These are phyloP conservation scores for Coecobrya sp. DNA, from an alignment of 2,888 invertebrate species.

Conservation along the genomic window DNA sequence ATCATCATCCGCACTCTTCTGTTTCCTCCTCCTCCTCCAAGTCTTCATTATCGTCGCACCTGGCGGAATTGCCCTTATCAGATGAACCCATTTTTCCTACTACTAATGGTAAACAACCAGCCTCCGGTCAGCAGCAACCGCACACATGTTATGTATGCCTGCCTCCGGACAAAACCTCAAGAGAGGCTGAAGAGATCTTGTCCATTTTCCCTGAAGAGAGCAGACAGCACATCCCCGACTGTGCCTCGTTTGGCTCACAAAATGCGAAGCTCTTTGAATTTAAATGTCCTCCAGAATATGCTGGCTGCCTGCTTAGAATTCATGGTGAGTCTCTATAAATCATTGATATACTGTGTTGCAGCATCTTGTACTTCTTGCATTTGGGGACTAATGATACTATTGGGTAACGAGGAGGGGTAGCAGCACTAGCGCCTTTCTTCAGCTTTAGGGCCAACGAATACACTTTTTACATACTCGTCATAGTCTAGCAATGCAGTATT, in stretches of 20 bases:
- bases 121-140: conserved; percentile 4
- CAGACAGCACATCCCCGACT: conserved; percentile 71
- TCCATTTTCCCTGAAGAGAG: conserved; percentile 77
- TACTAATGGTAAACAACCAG: conserved; percentile 43
- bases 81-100: conserved; percentile 58
- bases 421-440: no score
- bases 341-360: conserved; percentile 18
- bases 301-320: conserved; percentile 78
- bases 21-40: conserved; percentile 19
- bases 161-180: conserved; percentile 79
- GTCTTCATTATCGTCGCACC: conserved; percentile 56
- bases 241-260: conserved; percentile 74
- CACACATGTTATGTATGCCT: conserved; percentile 83
- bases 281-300: conserved; percentile 77
- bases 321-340: conserved; percentile 74
- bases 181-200: conserved; percentile 77
- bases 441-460: not conserved
- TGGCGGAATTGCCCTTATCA: conserved; percentile 63
- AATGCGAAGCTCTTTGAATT: conserved; percentile 78
- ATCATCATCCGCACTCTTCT: conserved; percentile 57
- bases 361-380: conserved; percentile 5
- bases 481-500: not conserved
- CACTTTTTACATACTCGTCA: not conserved
- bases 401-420: no score
- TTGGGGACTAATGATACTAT: conserved; percentile 35